These are phyloP conservation scores for Drosophila pseudotalamancana DNA, from an alignment of 2,888 invertebrate species.

Conservation along the genomic window DNA sequence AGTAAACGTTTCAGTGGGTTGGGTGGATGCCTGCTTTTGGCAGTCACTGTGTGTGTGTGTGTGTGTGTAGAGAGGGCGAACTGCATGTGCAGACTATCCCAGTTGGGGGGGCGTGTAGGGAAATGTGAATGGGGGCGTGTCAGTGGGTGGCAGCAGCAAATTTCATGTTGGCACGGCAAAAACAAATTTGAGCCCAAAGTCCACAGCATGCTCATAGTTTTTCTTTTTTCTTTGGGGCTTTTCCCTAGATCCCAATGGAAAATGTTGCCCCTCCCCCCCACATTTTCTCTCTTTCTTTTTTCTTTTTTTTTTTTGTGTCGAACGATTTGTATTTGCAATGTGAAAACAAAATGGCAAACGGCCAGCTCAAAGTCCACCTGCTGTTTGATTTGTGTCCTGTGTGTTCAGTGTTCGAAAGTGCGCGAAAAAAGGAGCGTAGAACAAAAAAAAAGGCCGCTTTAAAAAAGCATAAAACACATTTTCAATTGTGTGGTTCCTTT, in stretches of 20 bases:
- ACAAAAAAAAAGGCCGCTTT: background rate
- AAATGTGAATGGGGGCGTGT: background rate
- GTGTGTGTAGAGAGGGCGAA: conserved; percentile 46
- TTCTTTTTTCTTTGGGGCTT: no score
- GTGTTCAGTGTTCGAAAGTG: conserved; percentile 19
- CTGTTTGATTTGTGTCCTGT: conserved; percentile 72
- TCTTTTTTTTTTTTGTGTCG: conserved; percentile 17
- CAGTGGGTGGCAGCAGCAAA: background rate
- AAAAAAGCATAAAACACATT: conserved; percentile 3
- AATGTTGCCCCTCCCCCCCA: no score
- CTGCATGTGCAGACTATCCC: conserved; percentile 50
- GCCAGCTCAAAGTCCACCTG: conserved; percentile 54
- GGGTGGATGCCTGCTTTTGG: background rate
- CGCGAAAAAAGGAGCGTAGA: conserved; percentile 9
- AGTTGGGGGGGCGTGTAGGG: background rate
- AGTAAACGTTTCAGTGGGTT: conserved; percentile 56
- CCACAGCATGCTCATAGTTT: conserved; percentile 18
- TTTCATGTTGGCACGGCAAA: conserved; percentile 44
- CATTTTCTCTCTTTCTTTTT: conserved; percentile 3
- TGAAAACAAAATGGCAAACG: conserved; percentile 71
- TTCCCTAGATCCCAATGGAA: no score
- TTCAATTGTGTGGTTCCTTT: conserved; percentile 10
- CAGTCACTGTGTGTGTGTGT: conserved; percentile 34
- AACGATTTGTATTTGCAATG: conserved; percentile 74
- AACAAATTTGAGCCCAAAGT: conserved; percentile 48